Conservation (phyloP, 1,140 invertebrate genomes). For the Teleopsis dalmanni region DNA sequence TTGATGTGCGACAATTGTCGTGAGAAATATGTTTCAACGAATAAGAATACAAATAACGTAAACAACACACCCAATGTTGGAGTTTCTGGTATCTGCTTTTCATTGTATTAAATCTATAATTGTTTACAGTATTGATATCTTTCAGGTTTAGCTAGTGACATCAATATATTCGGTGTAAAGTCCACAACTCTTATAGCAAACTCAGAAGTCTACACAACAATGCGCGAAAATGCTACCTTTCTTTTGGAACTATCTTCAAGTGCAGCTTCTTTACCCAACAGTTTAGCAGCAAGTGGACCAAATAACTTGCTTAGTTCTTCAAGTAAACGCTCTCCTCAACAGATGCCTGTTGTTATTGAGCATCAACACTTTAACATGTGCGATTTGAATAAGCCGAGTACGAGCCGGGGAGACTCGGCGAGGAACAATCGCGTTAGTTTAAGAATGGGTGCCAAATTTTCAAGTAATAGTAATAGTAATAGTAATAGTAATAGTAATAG, state of each 20-base stretch:
- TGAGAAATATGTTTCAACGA: constrained; percentile 66
- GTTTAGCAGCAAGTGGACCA: not conserved
- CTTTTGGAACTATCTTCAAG: constrained; percentile 66
- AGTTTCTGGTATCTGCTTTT: constrained; percentile 16
- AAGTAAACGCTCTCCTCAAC: constrained; percentile 47
- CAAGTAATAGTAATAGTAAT: constrained; percentile 7
- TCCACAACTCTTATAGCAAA: constrained; percentile 37
- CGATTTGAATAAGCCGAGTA: constrained; percentile 36
- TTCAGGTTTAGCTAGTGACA: constrained; percentile 19
- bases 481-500: not conserved
- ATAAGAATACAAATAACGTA: constrained; percentile 42
- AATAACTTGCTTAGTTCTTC: not conserved
- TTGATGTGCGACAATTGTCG: constrained; percentile 83
- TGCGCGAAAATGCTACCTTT: constrained; percentile 93
- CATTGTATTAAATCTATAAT: no score
- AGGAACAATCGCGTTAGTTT: constrained; percentile 34
- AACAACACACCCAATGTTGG: constrained; percentile 23
- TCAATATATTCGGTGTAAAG: constrained; percentile 40
- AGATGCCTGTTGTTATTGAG: constrained; percentile 55
- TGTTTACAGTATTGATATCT: not conserved
- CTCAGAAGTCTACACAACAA: constrained; percentile 45
- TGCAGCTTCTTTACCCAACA: constrained; percentile 17
- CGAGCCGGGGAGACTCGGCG: constrained; percentile 29
- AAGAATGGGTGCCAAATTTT: constrained; percentile 30
- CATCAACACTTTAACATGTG: constrained; percentile 43